Percentiles rank a stretch among this genome's conserved stretches.
Evolutionary conservation across 2,888 invertebrate species (phyloP).

Genomic region (Cyclophora punctaria): DNA sequence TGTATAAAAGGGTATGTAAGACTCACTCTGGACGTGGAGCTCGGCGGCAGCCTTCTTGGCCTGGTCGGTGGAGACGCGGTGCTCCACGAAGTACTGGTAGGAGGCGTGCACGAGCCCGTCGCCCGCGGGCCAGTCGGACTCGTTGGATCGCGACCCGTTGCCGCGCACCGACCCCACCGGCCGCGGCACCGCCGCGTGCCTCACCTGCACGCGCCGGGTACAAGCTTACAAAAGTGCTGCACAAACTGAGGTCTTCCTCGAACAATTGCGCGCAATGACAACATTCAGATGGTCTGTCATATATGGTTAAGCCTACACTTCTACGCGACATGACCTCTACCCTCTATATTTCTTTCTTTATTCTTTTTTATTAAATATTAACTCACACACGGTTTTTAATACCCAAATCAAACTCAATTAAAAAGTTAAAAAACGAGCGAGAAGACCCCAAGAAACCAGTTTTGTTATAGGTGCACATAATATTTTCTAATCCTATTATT

Average conservation of each 20-base stretch:
- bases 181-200: constrained; percentile 54
- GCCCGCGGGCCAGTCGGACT: constrained; percentile 27
- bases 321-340: background rate
- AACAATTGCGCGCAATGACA: no score
- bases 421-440: no score
- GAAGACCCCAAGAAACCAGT: no score
- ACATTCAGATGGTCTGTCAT: background rate
- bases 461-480: no score
- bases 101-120: constrained; percentile 37
- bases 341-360: background rate
- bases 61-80: constrained; percentile 74
- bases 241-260: no score
- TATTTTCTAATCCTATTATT: no score
- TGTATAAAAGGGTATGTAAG: background rate
- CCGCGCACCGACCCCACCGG: constrained; percentile 52
- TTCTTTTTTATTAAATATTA: no score
- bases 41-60: constrained; percentile 73
- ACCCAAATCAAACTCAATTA: no score
- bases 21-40: constrained; percentile 46
- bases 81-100: constrained; percentile 77
- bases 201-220: constrained; percentile 38
- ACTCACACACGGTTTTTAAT: no score
- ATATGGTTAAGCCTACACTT: background rate
- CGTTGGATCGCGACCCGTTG: constrained; percentile 30
- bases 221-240: no score